Conservation (phyloP, 2,888 invertebrate genomes). For the Cylloceria caligata region DNA sequence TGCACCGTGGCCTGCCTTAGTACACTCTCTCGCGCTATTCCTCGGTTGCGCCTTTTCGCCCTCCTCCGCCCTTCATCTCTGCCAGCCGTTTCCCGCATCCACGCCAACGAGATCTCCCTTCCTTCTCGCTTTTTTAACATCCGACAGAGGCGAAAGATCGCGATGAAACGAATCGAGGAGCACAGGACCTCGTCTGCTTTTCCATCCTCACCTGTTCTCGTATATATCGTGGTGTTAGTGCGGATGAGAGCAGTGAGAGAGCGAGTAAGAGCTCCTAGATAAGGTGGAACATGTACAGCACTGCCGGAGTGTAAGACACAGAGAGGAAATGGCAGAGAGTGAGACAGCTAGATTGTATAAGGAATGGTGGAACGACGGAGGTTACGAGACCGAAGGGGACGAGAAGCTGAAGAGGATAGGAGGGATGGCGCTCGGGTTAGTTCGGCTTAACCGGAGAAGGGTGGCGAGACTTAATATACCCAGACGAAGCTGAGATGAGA, state of each 20-base stretch:
- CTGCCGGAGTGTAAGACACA: constrained; percentile 37
- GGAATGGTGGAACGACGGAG: constrained; percentile 58
- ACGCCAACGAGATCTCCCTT: constrained; percentile 52
- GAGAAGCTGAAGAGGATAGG: constrained; percentile 52
- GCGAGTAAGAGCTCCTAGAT: constrained; percentile 33
- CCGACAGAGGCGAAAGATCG: constrained; percentile 64
- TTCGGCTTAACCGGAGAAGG: constrained; percentile 68
- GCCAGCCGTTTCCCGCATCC: constrained; percentile 65
- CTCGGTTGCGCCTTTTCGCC: constrained; percentile 49
- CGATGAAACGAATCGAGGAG: constrained; percentile 60
- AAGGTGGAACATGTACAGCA: constrained; percentile 34
- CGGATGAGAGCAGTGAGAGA: constrained; percentile 16
- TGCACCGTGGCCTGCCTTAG: constrained; percentile 19
- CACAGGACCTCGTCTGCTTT: constrained; percentile 36
- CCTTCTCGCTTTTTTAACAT: constrained; percentile 45
- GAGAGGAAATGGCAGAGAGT: constrained; percentile 44
- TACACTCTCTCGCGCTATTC: constrained; percentile 5
- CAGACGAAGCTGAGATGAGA: constrained; percentile 67
- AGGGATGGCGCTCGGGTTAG: constrained; percentile 61
- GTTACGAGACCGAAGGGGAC: constrained; percentile 52
- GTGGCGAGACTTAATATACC: constrained; percentile 69
- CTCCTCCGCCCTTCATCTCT: constrained; percentile 65
- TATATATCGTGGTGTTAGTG: constrained; percentile 10
- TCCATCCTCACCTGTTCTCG: constrained; percentile 22
- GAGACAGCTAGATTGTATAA: constrained; percentile 59